Evolutionary conservation across 2,797 vertebrate species (phyloP).

Genomic region (Artibeus lituratus): DNA sequence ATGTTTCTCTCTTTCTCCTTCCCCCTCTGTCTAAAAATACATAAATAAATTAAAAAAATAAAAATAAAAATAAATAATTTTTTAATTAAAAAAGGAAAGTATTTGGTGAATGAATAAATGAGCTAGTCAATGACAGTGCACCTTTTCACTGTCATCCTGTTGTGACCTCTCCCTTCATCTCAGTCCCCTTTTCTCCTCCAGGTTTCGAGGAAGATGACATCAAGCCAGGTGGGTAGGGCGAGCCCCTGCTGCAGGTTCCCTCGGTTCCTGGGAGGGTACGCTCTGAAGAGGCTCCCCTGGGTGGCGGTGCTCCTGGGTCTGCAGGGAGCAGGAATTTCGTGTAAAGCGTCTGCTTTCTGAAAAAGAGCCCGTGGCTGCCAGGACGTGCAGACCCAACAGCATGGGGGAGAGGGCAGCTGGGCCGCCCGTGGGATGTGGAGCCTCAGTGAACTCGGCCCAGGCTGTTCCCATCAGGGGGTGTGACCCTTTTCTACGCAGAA

Average conservation of each 20-base stretch:
- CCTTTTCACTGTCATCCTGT: not conserved
- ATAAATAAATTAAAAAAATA: too few species aligned
- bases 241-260: not conserved
- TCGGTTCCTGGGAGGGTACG: not conserved
- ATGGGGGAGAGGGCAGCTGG: not conserved
- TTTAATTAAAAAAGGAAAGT: too few species aligned
- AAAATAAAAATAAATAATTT: too few species aligned
- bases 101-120: not conserved
- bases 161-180: not conserved
- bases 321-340: not conserved
- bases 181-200: slow-evolving; percentile 28
- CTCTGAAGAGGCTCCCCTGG: not conserved
- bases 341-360: not conserved
- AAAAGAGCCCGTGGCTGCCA: not conserved
- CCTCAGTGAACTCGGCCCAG: not conserved
- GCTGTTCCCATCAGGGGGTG: not conserved
- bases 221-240: slow-evolving; percentile 16
- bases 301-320: not conserved
- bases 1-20: too few species aligned
- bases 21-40: too few species aligned
- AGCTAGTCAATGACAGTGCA: not conserved
- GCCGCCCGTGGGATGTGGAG: not conserved
- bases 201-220: not conserved
- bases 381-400: not conserved
- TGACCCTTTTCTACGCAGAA: not conserved